These are phyloP conservation scores for Leptinotarsa lineolata DNA, from an alignment of 1,140 invertebrate genomes.

Conservation along the genomic window DNA sequence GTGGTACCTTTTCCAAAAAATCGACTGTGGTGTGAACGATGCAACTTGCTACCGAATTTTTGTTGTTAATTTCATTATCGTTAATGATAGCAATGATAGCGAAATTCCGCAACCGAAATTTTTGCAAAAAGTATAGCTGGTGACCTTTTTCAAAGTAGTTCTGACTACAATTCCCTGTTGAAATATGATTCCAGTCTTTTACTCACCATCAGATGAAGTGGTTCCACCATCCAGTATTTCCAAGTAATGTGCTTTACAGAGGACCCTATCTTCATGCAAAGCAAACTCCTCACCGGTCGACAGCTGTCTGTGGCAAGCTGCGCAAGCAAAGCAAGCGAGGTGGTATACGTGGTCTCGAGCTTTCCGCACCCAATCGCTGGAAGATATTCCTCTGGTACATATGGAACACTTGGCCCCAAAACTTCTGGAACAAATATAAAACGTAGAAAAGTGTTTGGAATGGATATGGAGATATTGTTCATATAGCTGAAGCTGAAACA, in stretches of 20 bases:
- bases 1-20: too few species aligned
- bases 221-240: constrained; percentile 90
- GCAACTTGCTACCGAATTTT: too few species aligned
- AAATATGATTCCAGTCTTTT: not conserved
- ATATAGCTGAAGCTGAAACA: too few species aligned
- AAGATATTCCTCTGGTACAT: constrained; percentile 87
- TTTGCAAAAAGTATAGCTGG: not conserved
- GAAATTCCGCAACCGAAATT: not conserved
- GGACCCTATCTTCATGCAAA: constrained; percentile 85
- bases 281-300: constrained; percentile 98
- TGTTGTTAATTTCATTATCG: too few species aligned
- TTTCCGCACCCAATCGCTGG: constrained; percentile 95
- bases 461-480: too few species aligned
- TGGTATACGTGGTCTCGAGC: constrained; percentile 95
- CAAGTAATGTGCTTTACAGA: constrained; percentile 95
- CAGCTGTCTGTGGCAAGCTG: constrained; percentile 94
- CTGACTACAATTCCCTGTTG: not conserved
- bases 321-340: constrained; percentile 97
- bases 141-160: too few species aligned
- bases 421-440: constrained; percentile 70
- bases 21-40: too few species aligned
- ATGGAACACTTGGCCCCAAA: constrained; percentile 97
- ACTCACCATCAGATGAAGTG: constrained; percentile 79
- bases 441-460: not conserved
- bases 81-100: too few species aligned